Conservation (phyloP, 2,113 vertebrate species). For the Caretta caretta region DNA sequence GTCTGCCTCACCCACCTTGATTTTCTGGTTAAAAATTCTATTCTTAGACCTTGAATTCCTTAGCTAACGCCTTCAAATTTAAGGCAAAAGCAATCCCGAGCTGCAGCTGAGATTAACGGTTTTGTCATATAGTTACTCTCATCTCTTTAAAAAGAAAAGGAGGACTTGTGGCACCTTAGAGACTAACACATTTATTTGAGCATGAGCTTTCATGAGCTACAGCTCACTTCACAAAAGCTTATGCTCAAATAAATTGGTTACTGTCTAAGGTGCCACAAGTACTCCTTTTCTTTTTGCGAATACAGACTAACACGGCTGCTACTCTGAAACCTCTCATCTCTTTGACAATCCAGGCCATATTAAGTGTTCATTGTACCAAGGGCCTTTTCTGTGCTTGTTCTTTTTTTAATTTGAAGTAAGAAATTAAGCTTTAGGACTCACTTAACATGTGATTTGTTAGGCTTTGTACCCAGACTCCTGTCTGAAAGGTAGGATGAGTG, state of each 20-base stretch:
- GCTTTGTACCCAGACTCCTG: slow-evolving; percentile 40
- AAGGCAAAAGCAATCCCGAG: background rate
- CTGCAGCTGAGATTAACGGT: background rate
- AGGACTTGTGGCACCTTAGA: too few species aligned
- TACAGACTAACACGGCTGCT: too few species aligned
- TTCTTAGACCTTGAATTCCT: background rate
- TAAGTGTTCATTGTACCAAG: slow-evolving; percentile 3
- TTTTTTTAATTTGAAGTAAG: background rate
- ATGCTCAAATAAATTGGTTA: too few species aligned
- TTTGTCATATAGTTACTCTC: accelerated
- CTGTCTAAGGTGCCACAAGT: too few species aligned
- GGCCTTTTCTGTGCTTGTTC: slow-evolving; percentile 37
- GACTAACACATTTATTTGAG: too few species aligned
- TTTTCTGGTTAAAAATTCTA: background rate
- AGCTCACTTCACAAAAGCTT: too few species aligned
- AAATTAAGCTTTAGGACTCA: slow-evolving; percentile 29
- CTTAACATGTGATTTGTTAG: slow-evolving; percentile 30
- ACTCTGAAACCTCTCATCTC: background rate
- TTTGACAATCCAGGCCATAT: background rate
- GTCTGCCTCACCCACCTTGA: background rate
- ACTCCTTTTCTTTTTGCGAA: too few species aligned
- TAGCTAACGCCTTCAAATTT: accelerated
- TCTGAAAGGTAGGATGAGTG: slow-evolving; percentile 53
- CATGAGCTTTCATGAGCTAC: too few species aligned
- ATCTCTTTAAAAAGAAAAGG: too few species aligned